phyloP scores from a whole-genome alignment of 2,113 vertebrate genomes.

The Pipra filicauda region DNA sequence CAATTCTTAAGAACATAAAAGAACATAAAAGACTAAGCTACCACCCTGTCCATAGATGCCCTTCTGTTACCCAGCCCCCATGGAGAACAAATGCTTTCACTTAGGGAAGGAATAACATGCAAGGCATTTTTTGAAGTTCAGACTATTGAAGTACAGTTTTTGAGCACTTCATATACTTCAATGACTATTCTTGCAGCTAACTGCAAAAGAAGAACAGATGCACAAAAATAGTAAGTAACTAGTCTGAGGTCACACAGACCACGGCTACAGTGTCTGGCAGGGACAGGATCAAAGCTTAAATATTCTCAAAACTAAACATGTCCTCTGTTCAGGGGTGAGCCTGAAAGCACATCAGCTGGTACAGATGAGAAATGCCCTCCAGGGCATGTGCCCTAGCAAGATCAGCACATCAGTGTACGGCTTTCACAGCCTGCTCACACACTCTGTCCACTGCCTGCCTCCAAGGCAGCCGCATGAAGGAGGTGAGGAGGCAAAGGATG shows the following conservation, averaged over 20 bases:
- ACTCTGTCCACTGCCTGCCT: not conserved
- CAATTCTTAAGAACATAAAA: not conserved
- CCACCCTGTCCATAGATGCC: not conserved
- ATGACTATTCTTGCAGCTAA: not conserved
- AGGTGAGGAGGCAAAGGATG: not conserved
- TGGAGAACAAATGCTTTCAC: not conserved
- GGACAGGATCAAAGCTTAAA: not conserved
- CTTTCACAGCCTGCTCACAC: not conserved
- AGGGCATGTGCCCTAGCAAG: not conserved
- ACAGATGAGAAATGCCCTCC: not conserved
- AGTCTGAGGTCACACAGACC: not conserved
- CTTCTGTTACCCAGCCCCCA: not conserved
- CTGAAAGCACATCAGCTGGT: not conserved
- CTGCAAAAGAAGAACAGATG: not conserved
- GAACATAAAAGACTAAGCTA: not conserved
- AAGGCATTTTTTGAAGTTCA: constrained; percentile 13
- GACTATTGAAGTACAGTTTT: not conserved
- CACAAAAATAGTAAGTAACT: not conserved
- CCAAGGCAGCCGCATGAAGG: not conserved
- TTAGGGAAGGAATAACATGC: not conserved
- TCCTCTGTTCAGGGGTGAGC: not conserved
- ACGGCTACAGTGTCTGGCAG: not conserved
- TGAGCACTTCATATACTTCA: constrained; percentile 2
- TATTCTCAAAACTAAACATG: not conserved
- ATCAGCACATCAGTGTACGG: accelerated